These are phyloP conservation scores for Lasioglossum leucozonium DNA, from an alignment of 2,888 invertebrate species.

Conservation along the genomic window DNA sequence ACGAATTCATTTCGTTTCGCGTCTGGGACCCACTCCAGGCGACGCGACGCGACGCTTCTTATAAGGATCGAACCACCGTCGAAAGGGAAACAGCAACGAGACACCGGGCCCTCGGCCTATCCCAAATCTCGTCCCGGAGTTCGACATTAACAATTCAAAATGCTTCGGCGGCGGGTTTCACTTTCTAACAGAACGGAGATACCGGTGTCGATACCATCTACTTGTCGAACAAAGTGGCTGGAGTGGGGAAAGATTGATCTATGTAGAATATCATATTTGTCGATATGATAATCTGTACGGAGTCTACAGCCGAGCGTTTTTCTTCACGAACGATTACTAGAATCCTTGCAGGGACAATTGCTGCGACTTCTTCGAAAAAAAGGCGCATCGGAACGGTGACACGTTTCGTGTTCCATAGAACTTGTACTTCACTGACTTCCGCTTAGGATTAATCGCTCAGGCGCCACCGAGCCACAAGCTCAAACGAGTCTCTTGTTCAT, in stretches of 20 bases:
- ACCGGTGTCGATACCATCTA: neutral
- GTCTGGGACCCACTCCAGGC: conserved; percentile 9
- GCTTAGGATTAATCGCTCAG: neutral
- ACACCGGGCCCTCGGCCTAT: conserved; percentile 18
- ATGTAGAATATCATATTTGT: neutral
- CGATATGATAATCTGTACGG: neutral
- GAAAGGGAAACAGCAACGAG: conserved; percentile 32
- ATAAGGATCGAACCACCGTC: conserved; percentile 60
- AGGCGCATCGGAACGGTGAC: neutral
- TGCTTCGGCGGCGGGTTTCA: neutral
- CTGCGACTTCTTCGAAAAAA: neutral
- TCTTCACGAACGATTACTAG: neutral
- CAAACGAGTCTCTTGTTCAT: conserved; percentile 1
- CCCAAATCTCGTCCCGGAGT: conserved; percentile 28
- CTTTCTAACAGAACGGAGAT: neutral
- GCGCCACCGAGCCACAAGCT: neutral
- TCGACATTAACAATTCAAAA: conserved; percentile 38
- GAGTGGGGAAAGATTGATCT: neutral
- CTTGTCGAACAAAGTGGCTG: neutral
- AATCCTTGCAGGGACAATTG: neutral
- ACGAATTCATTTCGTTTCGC: conserved; percentile 59
- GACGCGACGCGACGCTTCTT: conserved; percentile 51
- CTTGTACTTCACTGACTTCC: neutral
- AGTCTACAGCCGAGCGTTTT: no score
- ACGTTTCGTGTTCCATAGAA: neutral